Conservation (phyloP, 2,113 vertebrate genomes). For the Lagopus leucura region DNA sequence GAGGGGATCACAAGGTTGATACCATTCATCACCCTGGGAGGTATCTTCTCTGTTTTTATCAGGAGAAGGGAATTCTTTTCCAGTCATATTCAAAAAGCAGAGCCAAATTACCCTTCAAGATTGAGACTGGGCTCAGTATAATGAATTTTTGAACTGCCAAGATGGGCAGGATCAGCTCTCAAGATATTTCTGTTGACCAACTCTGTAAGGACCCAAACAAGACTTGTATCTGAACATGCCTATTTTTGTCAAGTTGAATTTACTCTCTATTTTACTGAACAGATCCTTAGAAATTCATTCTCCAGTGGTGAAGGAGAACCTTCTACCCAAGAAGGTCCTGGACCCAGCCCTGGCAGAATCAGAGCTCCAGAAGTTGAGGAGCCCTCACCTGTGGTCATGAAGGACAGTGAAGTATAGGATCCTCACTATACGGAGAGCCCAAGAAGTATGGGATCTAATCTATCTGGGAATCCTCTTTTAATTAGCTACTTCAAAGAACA, state of each 20-base stretch:
- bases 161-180: neutral
- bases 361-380: neutral
- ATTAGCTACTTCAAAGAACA: neutral
- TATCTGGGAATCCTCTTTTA: neutral
- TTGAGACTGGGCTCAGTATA: neutral
- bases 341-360: rapidly evolving
- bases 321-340: neutral
- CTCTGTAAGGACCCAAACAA: neutral
- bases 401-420: neutral
- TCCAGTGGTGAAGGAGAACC: neutral
- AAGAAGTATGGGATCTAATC: neutral
- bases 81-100: neutral
- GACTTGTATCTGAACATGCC: neutral
- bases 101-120: neutral
- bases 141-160: neutral
- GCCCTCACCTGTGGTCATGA: neutral
- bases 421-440: neutral
- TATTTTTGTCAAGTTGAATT: neutral
- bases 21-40: neutral
- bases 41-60: neutral
- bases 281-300: neutral
- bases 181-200: neutral
- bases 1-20: neutral
- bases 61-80: neutral
- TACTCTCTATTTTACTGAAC: neutral